These are phyloP conservation scores for Acanthaster planci DNA, from an alignment of 35 echinoderm and acorn worm genomes.

Conservation along the genomic window DNA sequence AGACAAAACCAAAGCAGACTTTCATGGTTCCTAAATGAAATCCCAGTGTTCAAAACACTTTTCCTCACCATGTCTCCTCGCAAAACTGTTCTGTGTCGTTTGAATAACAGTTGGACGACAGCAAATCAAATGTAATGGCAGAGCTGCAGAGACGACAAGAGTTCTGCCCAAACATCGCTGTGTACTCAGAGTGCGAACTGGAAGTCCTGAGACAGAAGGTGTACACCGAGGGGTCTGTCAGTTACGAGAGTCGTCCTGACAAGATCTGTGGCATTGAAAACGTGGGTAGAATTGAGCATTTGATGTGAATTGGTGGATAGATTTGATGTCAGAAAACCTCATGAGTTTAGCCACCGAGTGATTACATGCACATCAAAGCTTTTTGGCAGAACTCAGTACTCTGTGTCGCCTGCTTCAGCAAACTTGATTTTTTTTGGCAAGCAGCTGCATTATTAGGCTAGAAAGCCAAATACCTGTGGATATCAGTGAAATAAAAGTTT, in stretches of 20 bases:
- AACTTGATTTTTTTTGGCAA: too few species aligned
- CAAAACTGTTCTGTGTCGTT: background rate
- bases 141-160: background rate
- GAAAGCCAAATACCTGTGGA: too few species aligned
- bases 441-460: too few species aligned
- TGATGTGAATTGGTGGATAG: background rate
- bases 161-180: conserved; percentile 3
- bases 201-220: conserved; percentile 38
- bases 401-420: too few species aligned
- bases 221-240: background rate
- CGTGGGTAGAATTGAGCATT: background rate
- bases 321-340: background rate
- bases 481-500: too few species aligned
- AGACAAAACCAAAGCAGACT: too few species aligned
- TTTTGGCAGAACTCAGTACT: too few species aligned
- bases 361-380: too few species aligned
- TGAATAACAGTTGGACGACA: background rate
- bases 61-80: too few species aligned
- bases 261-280: conserved; percentile 15
- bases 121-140: background rate
- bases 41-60: too few species aligned
- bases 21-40: too few species aligned
- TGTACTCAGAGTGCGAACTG: conserved; percentile 25
- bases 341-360: background rate
- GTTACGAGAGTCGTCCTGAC: background rate